Evolutionary conservation across 2,888 invertebrate species (phyloP).

Genomic region (Microplitis deprimator): DNA sequence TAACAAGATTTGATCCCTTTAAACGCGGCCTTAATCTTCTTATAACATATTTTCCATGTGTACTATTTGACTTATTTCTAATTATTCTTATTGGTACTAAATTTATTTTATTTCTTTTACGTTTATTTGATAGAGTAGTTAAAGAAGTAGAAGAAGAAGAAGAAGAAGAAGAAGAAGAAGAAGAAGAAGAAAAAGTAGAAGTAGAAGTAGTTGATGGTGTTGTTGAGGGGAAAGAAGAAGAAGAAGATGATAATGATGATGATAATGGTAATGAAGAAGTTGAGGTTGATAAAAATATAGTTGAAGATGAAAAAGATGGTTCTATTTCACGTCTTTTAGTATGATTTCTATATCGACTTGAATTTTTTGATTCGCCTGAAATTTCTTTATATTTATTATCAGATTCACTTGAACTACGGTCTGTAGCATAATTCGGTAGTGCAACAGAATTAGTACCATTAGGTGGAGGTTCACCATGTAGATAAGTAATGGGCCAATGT

Average conservation of each 20-base stretch:
- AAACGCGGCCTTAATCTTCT: slow-evolving; percentile 16
- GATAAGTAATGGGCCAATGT: slow-evolving; percentile 86
- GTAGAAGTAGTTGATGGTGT: background rate
- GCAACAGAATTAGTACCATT: slow-evolving; percentile 74
- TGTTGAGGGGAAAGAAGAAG: background rate
- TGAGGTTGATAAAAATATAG: background rate
- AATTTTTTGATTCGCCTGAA: background rate
- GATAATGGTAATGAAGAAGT: background rate
- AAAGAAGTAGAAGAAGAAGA: background rate
- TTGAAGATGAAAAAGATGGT: background rate
- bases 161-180: background rate
- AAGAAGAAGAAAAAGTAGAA: background rate
- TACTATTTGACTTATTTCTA: slow-evolving; percentile 1
- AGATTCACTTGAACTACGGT: slow-evolving; percentile 8
- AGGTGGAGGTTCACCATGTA: slow-evolving; percentile 86
- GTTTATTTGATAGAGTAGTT: slow-evolving; percentile 4
- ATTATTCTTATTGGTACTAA: slow-evolving; percentile 20
- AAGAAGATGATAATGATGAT: slow-evolving; percentile 21
- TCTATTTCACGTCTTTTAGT: slow-evolving; percentile 21
- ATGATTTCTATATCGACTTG: background rate
- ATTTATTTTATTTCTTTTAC: slow-evolving; percentile 14
- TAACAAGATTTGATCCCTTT: background rate
- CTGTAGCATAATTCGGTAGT: slow-evolving; percentile 44
- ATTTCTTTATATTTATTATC: background rate
- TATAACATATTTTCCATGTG: background rate